Evolutionary conservation across 1,140 invertebrate genomes (phyloP), one percentile per base, ranked within the genome.

Genomic region (Venturia canescens): DNA sequence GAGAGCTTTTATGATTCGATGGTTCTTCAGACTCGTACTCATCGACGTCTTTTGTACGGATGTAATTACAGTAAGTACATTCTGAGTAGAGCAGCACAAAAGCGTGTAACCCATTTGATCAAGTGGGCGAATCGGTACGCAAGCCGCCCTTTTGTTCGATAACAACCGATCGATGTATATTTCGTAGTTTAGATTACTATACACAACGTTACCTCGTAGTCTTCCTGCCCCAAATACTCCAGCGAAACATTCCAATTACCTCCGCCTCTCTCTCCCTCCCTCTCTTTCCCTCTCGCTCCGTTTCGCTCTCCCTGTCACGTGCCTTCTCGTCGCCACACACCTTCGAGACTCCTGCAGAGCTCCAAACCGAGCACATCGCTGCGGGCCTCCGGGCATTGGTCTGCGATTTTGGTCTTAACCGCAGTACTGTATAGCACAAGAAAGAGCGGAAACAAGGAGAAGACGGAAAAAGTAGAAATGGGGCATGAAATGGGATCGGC

Each of bases 211-310:
- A 57, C 48, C 38, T 72, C 29, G 21, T 63, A 77, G 80, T 60
- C 79, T 79, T 75, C 77, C 82, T 81, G 85, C 74, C 83, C 85
- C 81, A 86, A 78, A 86, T 86, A 86, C 82, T 77, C 80, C 38
- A 71, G 80, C 84, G 82, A 84, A 86, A 86, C 85, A 86, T 86
- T 86, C 80, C 85, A 86, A 86, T 86, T 86, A 86, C 82, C 80
- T 63, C 72, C 53, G 70, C 80, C 70, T 78, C 71, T 57, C 21
- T 63, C 23, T 63, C n/a, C 27, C 60, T 27, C 60, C 7, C 9
- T 26, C 21, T 63, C 23, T 27, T 23, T 26, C n/a, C 27, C 23
- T 15, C 11, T 26, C 23, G 0, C 60, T 63, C 60, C 15, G 23
- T 60, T 16, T 60, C 21, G 18, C 57, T 60, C 57, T 60, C n/a